Conservation (phyloP, 2,888 invertebrate species). For the Pyrocoelia pectoralis region DNA sequence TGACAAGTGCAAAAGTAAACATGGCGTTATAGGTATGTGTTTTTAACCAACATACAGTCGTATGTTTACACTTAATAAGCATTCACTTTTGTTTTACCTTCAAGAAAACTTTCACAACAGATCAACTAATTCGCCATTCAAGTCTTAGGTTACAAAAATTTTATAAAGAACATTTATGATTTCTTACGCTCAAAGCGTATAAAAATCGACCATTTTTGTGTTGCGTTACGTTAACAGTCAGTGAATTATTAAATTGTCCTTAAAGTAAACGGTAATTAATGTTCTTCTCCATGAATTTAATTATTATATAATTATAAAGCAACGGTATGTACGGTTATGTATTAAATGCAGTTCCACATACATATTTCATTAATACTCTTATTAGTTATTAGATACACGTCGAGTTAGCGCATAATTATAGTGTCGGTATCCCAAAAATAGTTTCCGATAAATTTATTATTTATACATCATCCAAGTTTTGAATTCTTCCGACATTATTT, state of each 20-base stretch:
- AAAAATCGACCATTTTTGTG: background rate
- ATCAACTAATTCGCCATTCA: constrained; percentile 8
- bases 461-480: no score
- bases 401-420: no score
- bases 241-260: background rate
- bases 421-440: no score
- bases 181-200: no score
- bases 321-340: background rate
- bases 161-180: background rate
- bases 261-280: background rate
- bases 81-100: constrained; percentile 12
- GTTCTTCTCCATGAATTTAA: background rate
- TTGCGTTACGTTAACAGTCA: background rate
- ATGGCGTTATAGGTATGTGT: background rate
- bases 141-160: background rate
- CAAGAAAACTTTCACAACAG: constrained; percentile 10
- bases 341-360: background rate
- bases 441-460: no score
- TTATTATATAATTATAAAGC: background rate
- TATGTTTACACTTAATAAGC: background rate
- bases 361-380: no score
- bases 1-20: no score
- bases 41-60: background rate
- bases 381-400: no score
- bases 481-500: no score